phyloP scores from a whole-genome alignment of 2,888 invertebrate species.

The Gonocerus acuteangulatus region DNA sequence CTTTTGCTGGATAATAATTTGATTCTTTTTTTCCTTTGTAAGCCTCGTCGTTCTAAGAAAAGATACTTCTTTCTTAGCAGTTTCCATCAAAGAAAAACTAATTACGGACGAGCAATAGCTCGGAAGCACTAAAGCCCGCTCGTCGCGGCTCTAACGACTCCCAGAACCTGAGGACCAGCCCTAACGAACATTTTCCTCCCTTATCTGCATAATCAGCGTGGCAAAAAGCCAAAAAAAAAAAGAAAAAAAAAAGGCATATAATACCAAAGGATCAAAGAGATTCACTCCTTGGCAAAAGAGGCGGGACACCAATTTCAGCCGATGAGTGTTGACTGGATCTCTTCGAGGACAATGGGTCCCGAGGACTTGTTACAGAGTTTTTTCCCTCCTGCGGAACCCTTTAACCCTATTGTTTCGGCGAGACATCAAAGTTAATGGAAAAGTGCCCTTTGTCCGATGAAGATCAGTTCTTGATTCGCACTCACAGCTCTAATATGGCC shows the following conservation, averaged over 20 bases:
- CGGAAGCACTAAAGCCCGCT: too few relatives aligned
- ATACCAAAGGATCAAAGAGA: neutral
- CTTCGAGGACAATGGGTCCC: too few relatives aligned
- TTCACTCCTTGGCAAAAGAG: neutral
- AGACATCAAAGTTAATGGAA: neutral
- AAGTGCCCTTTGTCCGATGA: neutral
- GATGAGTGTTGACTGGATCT: neutral
- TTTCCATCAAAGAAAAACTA: too few relatives aligned
- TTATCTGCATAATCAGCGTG: conserved; percentile 7
- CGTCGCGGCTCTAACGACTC: neutral
- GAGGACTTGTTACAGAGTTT: too few relatives aligned
- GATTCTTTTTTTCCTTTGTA: too few relatives aligned
- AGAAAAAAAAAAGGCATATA: conserved; percentile 4
- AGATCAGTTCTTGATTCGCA: neutral
- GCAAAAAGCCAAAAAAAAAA: neutral
- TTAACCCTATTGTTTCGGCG: neutral
- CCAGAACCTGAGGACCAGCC: neutral
- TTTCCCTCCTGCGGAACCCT: neutral
- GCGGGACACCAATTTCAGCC: too few relatives aligned
- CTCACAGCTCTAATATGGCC: too few relatives aligned
- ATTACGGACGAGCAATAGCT: too few relatives aligned
- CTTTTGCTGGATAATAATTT: too few relatives aligned
- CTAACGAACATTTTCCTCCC: conserved; percentile 20
- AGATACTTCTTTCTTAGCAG: too few relatives aligned
- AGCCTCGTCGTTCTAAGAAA: too few relatives aligned